These are phyloP conservation scores for Aradophagus sp. DNA, from an alignment of 1,140 invertebrate genomes.

Conservation along the genomic window DNA sequence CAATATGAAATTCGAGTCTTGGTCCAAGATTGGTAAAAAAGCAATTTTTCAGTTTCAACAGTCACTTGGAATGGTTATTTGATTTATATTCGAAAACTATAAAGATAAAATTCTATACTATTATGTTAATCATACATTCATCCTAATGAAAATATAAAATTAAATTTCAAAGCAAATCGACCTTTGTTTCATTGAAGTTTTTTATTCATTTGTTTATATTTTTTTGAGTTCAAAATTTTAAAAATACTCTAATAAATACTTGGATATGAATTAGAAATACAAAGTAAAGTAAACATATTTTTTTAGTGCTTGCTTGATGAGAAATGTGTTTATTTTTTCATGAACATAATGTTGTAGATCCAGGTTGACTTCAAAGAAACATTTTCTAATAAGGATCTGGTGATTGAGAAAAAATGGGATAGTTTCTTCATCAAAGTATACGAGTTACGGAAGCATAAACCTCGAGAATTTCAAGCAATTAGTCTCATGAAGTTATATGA, in stretches of 20 bases:
- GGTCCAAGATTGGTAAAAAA: constrained; percentile 2
- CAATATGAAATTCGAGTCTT: background rate
- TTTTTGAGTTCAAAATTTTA: too few species aligned
- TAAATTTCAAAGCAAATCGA: too few species aligned
- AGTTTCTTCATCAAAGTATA: background rate
- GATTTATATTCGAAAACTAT: background rate
- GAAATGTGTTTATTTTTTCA: background rate
- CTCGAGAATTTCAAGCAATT: background rate
- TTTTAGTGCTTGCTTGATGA: too few species aligned
- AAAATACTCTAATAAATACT: too few species aligned
- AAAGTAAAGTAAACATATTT: too few species aligned
- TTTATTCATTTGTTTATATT: too few species aligned
- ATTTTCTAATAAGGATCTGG: background rate
- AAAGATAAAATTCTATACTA: background rate
- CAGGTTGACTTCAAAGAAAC: background rate
- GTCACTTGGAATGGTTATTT: background rate
- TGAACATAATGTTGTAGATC: background rate
- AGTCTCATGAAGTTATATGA: background rate
- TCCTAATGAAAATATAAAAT: too few species aligned
- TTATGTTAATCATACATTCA: too few species aligned
- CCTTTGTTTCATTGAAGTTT: too few species aligned
- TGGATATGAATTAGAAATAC: too few species aligned
- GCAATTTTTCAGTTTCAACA: too few species aligned
- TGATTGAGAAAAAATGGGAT: background rate
- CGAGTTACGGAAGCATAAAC: background rate